Percentiles rank a stretch among this genome's conserved stretches.
Evolutionary conservation across 2,113 vertebrate genomes (phyloP).

Genomic region (Serilophus lunatus): DNA sequence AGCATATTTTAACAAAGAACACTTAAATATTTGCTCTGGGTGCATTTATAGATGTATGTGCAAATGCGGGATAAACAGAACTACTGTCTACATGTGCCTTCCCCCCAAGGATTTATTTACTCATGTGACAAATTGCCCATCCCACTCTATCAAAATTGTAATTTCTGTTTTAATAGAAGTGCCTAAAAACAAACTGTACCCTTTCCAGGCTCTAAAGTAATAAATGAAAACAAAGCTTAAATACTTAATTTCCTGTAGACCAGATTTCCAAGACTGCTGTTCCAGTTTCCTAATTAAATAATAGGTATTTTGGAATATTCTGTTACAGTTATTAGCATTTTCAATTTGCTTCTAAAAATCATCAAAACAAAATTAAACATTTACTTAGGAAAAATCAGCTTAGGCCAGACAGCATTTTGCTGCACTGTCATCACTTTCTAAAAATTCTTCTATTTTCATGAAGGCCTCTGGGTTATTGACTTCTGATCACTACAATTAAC

Average conservation of each 20-base stretch:
- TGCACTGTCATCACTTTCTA: background rate
- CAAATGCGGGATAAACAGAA: background rate
- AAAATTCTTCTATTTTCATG: background rate
- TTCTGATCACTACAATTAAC: background rate
- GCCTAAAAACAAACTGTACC: slow-evolving; percentile 7
- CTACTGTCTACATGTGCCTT: background rate
- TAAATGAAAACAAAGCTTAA: slow-evolving; percentile 56
- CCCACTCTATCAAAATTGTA: background rate
- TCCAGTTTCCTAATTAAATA: slow-evolving; percentile 26
- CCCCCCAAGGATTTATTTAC: background rate
- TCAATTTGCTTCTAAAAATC: background rate
- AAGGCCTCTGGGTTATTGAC: background rate
- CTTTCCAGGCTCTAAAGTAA: background rate
- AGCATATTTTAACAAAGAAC: background rate
- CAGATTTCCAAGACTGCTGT: background rate
- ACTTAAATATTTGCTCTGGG: background rate
- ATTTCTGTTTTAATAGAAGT: background rate
- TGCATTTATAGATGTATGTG: background rate
- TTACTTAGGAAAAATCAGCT: background rate
- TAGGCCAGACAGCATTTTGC: background rate
- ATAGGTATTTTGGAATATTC: slow-evolving; percentile 5
- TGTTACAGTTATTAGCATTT: slow-evolving; percentile 10
- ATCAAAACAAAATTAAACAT: slow-evolving; percentile 1
- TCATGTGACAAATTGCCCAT: background rate
- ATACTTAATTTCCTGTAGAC: slow-evolving; percentile 56